These are phyloP conservation scores for Neodiprion virginianus DNA, from an alignment of 1,140 invertebrate genomes.

Conservation along the genomic window DNA sequence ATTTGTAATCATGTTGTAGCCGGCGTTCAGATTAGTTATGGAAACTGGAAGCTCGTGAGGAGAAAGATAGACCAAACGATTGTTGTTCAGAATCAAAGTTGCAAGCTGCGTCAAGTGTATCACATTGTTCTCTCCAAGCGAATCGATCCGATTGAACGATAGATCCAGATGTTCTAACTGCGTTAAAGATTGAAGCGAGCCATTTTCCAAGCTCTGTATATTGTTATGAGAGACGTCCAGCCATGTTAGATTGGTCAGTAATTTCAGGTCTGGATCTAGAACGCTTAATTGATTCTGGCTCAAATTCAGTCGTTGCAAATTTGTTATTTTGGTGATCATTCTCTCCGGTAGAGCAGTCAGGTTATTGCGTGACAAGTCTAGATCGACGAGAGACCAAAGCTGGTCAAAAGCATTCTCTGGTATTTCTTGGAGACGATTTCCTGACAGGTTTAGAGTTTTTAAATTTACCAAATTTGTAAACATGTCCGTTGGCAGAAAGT, in stretches of 20 bases:
- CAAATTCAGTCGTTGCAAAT: constrained; percentile 39
- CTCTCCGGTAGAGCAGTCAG: constrained; percentile 29
- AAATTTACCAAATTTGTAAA: constrained; percentile 30
- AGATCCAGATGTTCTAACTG: constrained; percentile 38
- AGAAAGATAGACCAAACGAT: constrained; percentile 30
- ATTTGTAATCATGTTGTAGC: constrained; percentile 28
- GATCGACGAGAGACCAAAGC: constrained; percentile 30
- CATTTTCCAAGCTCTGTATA: constrained; percentile 24
- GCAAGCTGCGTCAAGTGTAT: constrained; percentile 29
- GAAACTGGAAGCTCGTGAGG: constrained; percentile 28
- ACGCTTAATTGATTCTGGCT: constrained; percentile 43
- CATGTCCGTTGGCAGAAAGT: constrained; percentile 25
- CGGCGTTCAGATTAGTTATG: constrained; percentile 26
- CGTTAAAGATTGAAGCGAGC: constrained; percentile 26
- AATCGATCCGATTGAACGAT: constrained; percentile 40
- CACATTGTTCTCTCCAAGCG: constrained; percentile 30
- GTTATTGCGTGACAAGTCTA: constrained; percentile 42
- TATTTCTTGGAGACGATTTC: constrained; percentile 35
- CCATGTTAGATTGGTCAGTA: constrained; percentile 26
- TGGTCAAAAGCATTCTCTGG: constrained; percentile 26
- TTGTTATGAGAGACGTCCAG: constrained; percentile 45
- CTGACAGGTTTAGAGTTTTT: constrained; percentile 39
- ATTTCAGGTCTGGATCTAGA: constrained; percentile 28
- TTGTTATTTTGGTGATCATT: constrained; percentile 24
- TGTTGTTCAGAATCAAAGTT: constrained; percentile 38